Evolutionary conservation across 2,888 invertebrate species (phyloP).

Genomic region (Psylliodes chrysocephalus): DNA sequence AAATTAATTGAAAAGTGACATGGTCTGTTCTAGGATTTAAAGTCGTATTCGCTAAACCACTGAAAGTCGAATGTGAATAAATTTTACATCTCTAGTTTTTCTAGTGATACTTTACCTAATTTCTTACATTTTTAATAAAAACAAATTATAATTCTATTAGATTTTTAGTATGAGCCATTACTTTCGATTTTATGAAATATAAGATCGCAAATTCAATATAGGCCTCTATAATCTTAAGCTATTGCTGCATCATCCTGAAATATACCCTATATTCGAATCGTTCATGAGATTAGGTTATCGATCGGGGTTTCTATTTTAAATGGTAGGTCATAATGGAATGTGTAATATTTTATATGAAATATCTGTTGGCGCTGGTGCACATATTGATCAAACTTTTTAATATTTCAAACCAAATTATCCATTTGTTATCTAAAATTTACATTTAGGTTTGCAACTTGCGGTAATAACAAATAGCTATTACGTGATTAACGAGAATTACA

Average conservation of each 20-base stretch:
- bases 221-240: not conserved
- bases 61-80: no score
- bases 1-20: no score
- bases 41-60: no score
- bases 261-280: not conserved
- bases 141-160: no score
- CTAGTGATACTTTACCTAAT: no score
- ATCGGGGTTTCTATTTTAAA: constrained; percentile 8
- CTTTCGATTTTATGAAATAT: not conserved
- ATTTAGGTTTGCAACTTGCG: constrained; percentile 18
- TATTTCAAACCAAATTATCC: constrained; percentile 31
- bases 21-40: no score
- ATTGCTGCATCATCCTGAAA: not conserved
- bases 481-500: constrained; percentile 30
- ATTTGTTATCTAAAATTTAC: constrained; percentile 30
- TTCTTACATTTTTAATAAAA: no score
- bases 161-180: not conserved
- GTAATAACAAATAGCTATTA: constrained; percentile 24
- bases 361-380: constrained; percentile 1
- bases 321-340: constrained; percentile 2
- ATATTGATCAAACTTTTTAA: constrained; percentile 33
- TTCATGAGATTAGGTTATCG: constrained; percentile 10
- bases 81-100: no score
- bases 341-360: constrained; percentile 9
- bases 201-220: not conserved